Evolutionary conservation across 2,797 vertebrate genomes (phyloP), one percentile per base, ranked within the genome.

Genomic region (Arctocebus calabarensis): DNA sequence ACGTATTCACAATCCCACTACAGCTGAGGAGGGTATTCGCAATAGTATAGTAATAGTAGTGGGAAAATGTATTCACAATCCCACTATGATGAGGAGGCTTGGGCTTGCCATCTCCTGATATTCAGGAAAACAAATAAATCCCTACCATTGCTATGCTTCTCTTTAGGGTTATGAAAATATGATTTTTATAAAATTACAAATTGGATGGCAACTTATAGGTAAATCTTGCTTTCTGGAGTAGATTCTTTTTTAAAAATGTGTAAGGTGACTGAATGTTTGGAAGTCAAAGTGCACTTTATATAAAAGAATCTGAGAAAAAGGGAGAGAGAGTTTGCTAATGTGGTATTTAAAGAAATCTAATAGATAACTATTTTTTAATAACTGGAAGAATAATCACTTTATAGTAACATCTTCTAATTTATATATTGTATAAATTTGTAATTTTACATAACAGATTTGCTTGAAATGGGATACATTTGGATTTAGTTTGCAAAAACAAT

Each of bases 71-170:
- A 68, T 81, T 78, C 48, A 64, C n/a, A 71, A 81, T 70, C 29
- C 78, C 79, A 75, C 20, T 55, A 20, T 88, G 84, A 40, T 88
- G 95, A 94, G 57, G 22, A 92, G 43, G 25, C 48, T 87, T 73
- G 79, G 48, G 84, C 77, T 83, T 92, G 74, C 52, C 37, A 59
- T 84, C 89, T 96, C 70, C 68, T 62, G 73, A 83, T 85, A 96
- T 83, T 94, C 40, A 16, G 55, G 79, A 90, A 85, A 94, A 86
- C 74, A 29, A 96, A 88, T 96, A 92, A 73, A 90, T 97, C 37
- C 77, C 48, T 91, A 88, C 83, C 91, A 84, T 20, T 59, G 13
- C 57, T 55, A 55, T 62, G n/a, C 85, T 96, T 81, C 25, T 77
- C 68, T 74, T 62, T 45, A 64, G 57, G 62, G 29, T 45, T 61